phyloP scores from a whole-genome alignment of 2,888 invertebrate genomes.

The Drosophila mimetica region DNA sequence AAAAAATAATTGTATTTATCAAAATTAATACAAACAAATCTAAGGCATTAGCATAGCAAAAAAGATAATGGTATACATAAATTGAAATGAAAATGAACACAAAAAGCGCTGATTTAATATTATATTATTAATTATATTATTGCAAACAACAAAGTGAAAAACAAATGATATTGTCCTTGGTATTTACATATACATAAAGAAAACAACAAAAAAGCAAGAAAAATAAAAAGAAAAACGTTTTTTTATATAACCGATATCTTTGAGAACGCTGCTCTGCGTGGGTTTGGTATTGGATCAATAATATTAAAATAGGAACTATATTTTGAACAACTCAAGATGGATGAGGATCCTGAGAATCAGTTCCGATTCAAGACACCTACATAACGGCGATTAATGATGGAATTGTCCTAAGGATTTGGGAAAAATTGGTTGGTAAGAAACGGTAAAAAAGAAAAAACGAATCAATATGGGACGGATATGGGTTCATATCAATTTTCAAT shows the following conservation, averaged over 20 bases:
- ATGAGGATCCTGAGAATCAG: too few relatives aligned
- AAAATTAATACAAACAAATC: conserved; percentile 67
- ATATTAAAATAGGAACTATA: too few relatives aligned
- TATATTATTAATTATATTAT: conserved; percentile 81
- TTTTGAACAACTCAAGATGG: too few relatives aligned
- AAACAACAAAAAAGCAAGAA: conserved; percentile 49
- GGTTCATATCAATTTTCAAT: too few relatives aligned
- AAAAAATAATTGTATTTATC: conserved; percentile 80
- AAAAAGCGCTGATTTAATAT: conserved; percentile 82
- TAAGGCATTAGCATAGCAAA: conserved; percentile 82
- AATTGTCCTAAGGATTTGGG: too few relatives aligned
- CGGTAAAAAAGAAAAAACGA: too few relatives aligned
- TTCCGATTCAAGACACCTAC: too few relatives aligned
- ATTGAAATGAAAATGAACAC: conserved; percentile 66
- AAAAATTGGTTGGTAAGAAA: too few relatives aligned
- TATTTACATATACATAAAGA: conserved; percentile 82
- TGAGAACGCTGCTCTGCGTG: conserved; percentile 1
- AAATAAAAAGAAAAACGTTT: conserved; percentile 70
- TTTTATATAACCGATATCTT: conserved; percentile 44
- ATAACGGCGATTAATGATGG: too few relatives aligned
- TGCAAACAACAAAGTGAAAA: conserved; percentile 68
- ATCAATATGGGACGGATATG: too few relatives aligned
- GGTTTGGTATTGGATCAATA: conserved; percentile 23
- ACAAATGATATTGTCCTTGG: conserved; percentile 83
- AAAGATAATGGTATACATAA: conserved; percentile 51